These are phyloP conservation scores for Larimichthys crocea DNA, from an alignment of 2,113 vertebrate species.

Conservation along the genomic window DNA sequence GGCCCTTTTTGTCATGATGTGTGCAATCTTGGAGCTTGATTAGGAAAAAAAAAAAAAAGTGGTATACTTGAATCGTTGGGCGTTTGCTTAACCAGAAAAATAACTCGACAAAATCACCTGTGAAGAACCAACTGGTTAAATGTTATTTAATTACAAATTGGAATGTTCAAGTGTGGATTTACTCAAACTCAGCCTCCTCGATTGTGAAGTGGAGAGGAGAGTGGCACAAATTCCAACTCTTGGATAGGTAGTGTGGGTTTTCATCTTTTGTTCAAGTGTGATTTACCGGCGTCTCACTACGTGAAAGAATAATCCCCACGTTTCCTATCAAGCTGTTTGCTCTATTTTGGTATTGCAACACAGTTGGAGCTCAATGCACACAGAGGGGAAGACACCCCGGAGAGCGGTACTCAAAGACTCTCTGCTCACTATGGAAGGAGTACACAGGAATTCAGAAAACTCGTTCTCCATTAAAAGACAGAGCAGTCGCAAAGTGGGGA, in stretches of 20 bases:
- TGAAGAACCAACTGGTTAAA: conserved; percentile 12
- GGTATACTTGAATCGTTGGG: conserved; percentile 71
- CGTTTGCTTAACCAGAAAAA: conserved; percentile 61
- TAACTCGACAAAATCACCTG: background rate
- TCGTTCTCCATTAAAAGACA: conserved; percentile 47
- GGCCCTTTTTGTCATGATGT: conserved; percentile 48
- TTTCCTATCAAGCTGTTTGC: conserved; percentile 71
- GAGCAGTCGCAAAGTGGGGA: conserved; percentile 45
- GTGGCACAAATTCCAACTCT: conserved; percentile 39
- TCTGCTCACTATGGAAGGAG: conserved; percentile 58
- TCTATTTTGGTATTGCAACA: conserved; percentile 73
- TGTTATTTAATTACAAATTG: background rate
- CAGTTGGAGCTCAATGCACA: conserved; percentile 66
- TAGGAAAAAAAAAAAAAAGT: conserved; percentile 18
- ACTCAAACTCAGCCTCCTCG: conserved; percentile 1
- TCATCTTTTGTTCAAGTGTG: conserved; percentile 47
- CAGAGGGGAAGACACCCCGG: conserved; percentile 56
- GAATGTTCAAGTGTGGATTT: conserved; percentile 2
- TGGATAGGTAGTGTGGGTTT: conserved; percentile 44
- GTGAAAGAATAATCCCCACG: conserved; percentile 60
- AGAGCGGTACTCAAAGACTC: conserved; percentile 67
- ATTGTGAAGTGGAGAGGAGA: conserved; percentile 6
- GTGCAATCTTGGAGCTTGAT: conserved; percentile 59
- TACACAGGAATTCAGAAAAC: conserved; percentile 44
- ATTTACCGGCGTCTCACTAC: conserved; percentile 48